Percentiles rank a stretch among this genome's conserved stretches.
Evolutionary conservation across 2,888 invertebrate species (phyloP).

Genomic region (Heliconius charithonia): DNA sequence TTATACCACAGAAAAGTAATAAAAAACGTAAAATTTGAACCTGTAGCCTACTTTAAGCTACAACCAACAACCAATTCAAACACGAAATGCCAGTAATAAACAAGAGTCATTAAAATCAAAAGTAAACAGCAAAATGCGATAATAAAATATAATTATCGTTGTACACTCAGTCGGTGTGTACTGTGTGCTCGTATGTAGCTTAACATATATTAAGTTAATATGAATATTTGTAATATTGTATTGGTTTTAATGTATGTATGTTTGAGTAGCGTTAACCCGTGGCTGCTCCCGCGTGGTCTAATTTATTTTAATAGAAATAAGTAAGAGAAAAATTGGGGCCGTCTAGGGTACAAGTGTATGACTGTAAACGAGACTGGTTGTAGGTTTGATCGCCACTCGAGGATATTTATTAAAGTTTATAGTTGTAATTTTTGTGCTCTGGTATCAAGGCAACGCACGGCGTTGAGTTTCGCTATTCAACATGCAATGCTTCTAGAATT

Average conservation of each 20-base stretch:
- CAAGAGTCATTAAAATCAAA: neutral
- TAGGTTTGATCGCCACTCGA: no score
- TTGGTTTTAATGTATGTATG: neutral
- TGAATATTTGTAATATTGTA: constrained; percentile 1
- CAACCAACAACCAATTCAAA: neutral
- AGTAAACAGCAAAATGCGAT: constrained; percentile 1
- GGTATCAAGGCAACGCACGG: no score
- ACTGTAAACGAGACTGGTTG: no score
- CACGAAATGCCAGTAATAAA: neutral
- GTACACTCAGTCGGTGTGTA: neutral
- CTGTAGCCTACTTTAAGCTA: neutral
- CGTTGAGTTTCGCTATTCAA: no score
- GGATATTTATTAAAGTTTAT: no score
- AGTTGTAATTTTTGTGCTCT: no score
- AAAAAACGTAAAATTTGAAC: neutral
- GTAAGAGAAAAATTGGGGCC: no score
- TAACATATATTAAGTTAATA: constrained; percentile 19
- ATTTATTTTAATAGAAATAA: no score
- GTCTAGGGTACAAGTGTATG: no score
- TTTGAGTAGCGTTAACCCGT: neutral
- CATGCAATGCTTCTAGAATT: no score
- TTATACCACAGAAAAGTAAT: no score
- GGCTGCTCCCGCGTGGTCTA: no score
- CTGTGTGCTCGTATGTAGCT: constrained; percentile 7
- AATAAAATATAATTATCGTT: constrained; percentile 18